phyloP scores from a whole-genome alignment of 1,140 invertebrate species.

The Tigriopus japonicus region DNA sequence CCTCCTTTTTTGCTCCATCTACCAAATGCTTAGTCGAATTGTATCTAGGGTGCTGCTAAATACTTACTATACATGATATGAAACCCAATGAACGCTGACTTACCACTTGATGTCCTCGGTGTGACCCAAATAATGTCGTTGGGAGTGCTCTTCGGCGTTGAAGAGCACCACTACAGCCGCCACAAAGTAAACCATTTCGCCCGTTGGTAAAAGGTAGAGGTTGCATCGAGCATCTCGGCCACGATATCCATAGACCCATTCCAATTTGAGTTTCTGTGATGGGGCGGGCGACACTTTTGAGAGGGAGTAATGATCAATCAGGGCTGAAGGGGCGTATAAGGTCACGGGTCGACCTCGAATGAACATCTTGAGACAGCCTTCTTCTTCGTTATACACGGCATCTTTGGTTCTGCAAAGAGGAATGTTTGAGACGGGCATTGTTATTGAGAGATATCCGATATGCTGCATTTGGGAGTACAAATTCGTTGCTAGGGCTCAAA shows the following conservation, averaged over 20 bases:
- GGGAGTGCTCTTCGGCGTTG: conserved; percentile 73
- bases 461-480: no score
- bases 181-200: conserved; percentile 87
- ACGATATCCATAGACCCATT: conserved; percentile 57
- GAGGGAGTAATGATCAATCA: conserved; percentile 45
- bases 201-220: conserved; percentile 71
- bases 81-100: no score
- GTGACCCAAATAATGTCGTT: conserved; percentile 79
- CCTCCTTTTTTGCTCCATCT: no score
- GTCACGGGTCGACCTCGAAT: conserved; percentile 57
- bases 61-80: no score
- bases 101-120: conserved; percentile 36
- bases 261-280: conserved; percentile 56
- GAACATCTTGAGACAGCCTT: conserved; percentile 56
- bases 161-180: conserved; percentile 74
- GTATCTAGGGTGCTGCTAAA: no score
- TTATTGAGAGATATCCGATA: no score
- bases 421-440: no score
- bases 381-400: conserved; percentile 55
- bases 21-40: no score
- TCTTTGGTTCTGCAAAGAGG: conserved; percentile 38
- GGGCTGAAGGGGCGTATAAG: conserved; percentile 47
- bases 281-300: conserved; percentile 59
- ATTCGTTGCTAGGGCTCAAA: no score
- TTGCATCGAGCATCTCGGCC: conserved; percentile 79